Conservation (phyloP, 2,113 vertebrate species). For the Morphnarchus princeps region DNA sequence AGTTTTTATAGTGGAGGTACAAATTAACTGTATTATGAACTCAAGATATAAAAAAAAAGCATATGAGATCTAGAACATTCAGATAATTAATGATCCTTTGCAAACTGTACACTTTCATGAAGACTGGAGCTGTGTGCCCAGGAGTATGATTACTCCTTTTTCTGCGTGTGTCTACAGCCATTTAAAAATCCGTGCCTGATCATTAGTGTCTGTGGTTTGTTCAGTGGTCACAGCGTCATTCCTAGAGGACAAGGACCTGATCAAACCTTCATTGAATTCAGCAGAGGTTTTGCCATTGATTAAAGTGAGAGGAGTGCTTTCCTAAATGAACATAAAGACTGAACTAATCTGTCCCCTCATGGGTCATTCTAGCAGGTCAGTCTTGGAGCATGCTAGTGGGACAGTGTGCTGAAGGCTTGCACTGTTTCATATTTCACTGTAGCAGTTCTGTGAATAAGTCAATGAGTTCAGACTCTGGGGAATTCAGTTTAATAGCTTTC, state of each 20-base stretch:
- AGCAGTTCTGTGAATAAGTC: not conserved
- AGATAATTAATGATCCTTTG: not conserved
- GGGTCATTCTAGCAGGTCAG: not conserved
- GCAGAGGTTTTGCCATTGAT: not conserved
- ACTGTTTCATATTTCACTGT: not conserved
- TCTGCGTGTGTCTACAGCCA: not conserved
- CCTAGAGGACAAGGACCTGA: not conserved
- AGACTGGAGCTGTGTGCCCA: not conserved
- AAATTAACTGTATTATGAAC: not conserved
- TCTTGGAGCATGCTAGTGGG: not conserved
- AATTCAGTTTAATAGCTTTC: not conserved
- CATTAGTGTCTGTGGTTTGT: not conserved
- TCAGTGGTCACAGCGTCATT: not conserved
- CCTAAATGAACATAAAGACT: not conserved
- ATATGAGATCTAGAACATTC: not conserved
- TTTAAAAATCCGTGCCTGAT: not conserved
- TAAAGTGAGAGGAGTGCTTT: not conserved
- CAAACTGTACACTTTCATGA: fast-evolving
- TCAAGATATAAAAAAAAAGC: not conserved
- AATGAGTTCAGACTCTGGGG: not conserved
- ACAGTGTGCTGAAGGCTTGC: not conserved
- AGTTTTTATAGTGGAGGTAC: not conserved
- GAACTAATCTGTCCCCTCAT: not conserved
- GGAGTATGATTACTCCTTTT: not conserved
- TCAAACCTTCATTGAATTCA: not conserved